A percentile compares a stretch with the other conserved stretches of the same genome.
Conservation (phyloP, 2,113 vertebrate species). For the Corythoichthys intestinalis region DNA sequence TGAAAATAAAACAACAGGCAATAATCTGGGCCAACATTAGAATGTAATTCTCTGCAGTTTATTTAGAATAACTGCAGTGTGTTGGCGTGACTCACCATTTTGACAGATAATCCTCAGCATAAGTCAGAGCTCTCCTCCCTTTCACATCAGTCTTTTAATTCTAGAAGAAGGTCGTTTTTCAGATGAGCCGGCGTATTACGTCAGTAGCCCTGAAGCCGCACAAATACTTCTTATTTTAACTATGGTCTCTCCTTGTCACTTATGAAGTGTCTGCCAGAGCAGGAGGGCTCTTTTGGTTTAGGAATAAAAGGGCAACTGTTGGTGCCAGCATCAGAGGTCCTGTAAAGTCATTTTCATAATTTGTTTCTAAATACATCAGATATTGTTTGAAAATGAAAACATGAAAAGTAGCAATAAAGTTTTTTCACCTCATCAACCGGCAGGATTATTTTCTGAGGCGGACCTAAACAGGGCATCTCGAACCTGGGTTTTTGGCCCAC, state of each 20-base stretch:
- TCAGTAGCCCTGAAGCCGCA: conserved; percentile 60
- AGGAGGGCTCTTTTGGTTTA: conserved; percentile 45
- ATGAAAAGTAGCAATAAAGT: too few species aligned
- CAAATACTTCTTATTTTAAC: conserved; percentile 71
- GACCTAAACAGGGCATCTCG: too few species aligned
- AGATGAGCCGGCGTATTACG: conserved; percentile 33
- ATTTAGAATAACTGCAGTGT: conserved; percentile 36
- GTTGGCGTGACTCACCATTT: conserved; percentile 50
- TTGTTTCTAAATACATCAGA: too few species aligned
- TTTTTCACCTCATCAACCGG: too few species aligned
- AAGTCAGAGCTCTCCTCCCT: conserved; percentile 40
- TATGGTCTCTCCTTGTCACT: conserved; percentile 57
- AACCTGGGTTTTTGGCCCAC: too few species aligned
- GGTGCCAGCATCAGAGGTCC: conserved; percentile 47
- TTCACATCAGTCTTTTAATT: conserved; percentile 46
- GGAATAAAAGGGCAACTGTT: conserved; percentile 51
- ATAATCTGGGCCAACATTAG: conserved; percentile 39
- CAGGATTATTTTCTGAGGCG: too few species aligned
- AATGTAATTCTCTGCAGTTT: conserved; percentile 43
- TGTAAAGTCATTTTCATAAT: too few species aligned
- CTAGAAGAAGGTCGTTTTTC: conserved; percentile 51
- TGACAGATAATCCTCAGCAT: conserved; percentile 33
- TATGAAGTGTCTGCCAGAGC: conserved; percentile 57
- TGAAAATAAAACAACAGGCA: conserved; percentile 40
- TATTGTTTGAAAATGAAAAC: too few species aligned